Conservation (phyloP, 2,113 vertebrate genomes). For the Ptychochromis oligacanthus region DNA sequence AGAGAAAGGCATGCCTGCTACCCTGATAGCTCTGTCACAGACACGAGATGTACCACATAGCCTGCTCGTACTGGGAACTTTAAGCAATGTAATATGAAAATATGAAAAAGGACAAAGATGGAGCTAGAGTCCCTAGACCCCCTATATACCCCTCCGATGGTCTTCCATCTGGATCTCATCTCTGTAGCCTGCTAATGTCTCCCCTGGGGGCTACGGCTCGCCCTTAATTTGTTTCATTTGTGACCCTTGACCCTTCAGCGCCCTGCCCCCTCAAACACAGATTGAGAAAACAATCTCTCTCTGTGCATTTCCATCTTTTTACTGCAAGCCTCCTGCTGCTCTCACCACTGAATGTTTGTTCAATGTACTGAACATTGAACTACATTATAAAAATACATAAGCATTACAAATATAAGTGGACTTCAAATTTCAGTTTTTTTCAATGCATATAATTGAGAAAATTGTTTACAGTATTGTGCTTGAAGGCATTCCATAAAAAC, state of each 20-base stretch:
- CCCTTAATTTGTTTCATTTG: slow-evolving; percentile 82
- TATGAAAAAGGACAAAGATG: slow-evolving; percentile 11
- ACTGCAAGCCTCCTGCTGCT: slow-evolving; percentile 20
- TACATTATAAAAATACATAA: not conserved
- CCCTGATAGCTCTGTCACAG: slow-evolving; percentile 31
- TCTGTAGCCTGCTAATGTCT: slow-evolving; percentile 71
- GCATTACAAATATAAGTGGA: not conserved
- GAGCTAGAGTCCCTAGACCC: slow-evolving; percentile 31
- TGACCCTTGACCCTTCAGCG: slow-evolving; percentile 64
- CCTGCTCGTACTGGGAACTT: slow-evolving; percentile 50
- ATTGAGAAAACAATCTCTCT: slow-evolving; percentile 64
- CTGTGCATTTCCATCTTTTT: slow-evolving; percentile 29
- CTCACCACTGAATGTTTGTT: not conserved
- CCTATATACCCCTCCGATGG: slow-evolving; percentile 40
- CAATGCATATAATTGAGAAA: not conserved
- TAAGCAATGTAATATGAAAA: slow-evolving; percentile 30
- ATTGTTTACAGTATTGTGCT: not conserved
- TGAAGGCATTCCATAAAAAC: not conserved
- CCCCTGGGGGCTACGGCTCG: slow-evolving; percentile 72
- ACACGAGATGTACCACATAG: slow-evolving; percentile 45
- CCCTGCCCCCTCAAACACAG: slow-evolving; percentile 61
- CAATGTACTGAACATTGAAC: not conserved
- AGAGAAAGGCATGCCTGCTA: slow-evolving; percentile 29
- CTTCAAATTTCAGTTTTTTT: not conserved
- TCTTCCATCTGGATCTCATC: slow-evolving; percentile 79